Conservation (phyloP, 2,797 vertebrate species). For the Microhierax caerulescens region DNA sequence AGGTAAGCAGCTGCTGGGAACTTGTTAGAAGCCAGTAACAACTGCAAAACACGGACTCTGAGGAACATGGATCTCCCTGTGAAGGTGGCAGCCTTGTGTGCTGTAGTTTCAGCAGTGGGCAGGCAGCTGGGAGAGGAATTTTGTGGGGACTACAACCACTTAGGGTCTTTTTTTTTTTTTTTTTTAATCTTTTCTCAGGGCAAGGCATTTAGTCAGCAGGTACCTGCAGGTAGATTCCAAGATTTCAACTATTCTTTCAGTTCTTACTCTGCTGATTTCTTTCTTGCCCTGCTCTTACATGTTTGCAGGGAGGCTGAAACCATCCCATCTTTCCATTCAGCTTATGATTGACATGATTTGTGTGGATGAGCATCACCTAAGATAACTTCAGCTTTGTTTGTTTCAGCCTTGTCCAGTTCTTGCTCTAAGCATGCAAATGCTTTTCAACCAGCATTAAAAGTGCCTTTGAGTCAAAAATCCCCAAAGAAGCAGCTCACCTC, state of each 20-base stretch:
- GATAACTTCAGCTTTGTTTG: neutral
- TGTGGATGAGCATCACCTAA: neutral
- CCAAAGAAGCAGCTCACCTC: neutral
- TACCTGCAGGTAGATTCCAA: neutral
- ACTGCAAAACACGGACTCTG: neutral
- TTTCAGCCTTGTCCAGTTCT: neutral
- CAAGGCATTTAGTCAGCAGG: neutral
- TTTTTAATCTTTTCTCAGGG: neutral
- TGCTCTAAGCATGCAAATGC: neutral
- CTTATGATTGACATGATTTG: neutral
- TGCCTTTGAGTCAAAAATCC: neutral
- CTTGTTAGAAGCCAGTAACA: neutral
- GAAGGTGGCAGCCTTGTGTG: neutral
- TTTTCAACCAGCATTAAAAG: neutral
- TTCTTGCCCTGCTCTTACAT: neutral
- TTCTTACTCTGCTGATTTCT: neutral
- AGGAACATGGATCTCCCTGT: neutral
- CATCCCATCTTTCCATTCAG: neutral
- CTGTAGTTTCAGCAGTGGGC: neutral
- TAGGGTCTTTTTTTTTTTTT: neutral
- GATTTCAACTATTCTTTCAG: neutral
- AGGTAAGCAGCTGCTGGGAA: neutral
- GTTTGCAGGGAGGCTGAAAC: neutral
- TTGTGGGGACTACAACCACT: neutral
- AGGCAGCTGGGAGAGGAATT: neutral